These are phyloP conservation scores for Schizaphis graminum DNA, from an alignment of 2,888 invertebrate genomes.

Conservation along the genomic window DNA sequence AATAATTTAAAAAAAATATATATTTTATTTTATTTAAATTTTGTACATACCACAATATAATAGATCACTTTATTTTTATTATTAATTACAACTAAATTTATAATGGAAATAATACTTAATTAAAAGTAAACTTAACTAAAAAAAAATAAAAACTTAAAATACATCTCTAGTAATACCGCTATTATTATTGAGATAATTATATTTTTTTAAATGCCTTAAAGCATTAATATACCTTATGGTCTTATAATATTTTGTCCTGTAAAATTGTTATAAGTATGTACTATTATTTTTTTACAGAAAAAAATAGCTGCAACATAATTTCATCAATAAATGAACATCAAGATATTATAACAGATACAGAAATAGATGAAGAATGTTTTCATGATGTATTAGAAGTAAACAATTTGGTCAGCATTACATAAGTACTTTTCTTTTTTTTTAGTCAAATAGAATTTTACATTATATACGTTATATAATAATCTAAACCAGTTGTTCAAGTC, in stretches of 20 bases:
- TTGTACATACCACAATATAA: too few species aligned
- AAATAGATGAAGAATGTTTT: conserved; percentile 84
- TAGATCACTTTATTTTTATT: too few species aligned
- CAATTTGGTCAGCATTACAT: neutral
- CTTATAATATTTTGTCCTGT: neutral
- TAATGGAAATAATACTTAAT: too few species aligned
- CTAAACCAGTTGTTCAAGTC: neutral
- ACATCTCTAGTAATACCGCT: neutral
- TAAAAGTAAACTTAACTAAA: too few species aligned
- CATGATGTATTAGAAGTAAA: conserved; percentile 84
- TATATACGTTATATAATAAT: neutral
- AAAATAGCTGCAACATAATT: neutral
- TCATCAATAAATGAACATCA: conserved; percentile 30
- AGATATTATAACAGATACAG: conserved; percentile 70
- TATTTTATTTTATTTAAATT: too few species aligned
- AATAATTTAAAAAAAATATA: too few species aligned
- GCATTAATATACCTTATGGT: neutral
- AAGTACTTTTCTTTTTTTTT: neutral
- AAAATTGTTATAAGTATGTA: neutral
- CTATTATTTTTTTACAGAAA: conserved; percentile 47
- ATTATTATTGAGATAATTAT: neutral
- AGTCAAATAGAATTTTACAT: neutral
- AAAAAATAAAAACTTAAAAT: too few species aligned
- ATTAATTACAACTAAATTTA: too few species aligned
- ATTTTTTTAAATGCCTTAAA: neutral